phyloP scores from a whole-genome alignment of 2,113 vertebrate species.

The Piprites chloris region DNA sequence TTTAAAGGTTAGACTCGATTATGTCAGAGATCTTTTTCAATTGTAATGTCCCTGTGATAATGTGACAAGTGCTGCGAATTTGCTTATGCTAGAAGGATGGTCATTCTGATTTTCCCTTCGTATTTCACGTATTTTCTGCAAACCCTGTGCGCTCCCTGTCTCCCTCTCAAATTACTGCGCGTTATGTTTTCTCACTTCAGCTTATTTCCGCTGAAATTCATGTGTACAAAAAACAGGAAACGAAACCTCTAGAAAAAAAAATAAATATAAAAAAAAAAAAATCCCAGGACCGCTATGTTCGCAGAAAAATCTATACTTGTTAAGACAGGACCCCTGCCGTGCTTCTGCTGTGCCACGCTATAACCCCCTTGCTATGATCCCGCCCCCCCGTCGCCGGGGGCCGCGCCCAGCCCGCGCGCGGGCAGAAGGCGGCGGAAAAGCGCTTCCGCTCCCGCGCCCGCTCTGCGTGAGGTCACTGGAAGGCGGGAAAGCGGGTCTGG shows the following conservation, averaged over 20 bases:
- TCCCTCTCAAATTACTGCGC: neutral
- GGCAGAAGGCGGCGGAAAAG: neutral
- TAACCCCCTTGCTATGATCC: fast-evolving
- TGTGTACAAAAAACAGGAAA: neutral
- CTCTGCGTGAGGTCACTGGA: neutral
- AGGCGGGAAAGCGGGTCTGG: neutral
- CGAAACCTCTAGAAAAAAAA: neutral
- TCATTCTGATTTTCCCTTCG: fast-evolving
- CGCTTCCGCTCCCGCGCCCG: neutral
- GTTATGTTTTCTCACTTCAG: neutral
- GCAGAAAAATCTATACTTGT: neutral
- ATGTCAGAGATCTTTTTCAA: neutral
- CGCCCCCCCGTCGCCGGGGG: neutral
- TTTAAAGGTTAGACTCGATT: neutral
- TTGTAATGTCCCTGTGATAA: neutral
- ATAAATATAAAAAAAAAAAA: no score
- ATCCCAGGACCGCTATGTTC: fast-evolving
- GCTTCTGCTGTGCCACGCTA: fast-evolving
- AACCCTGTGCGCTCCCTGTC: fast-evolving
- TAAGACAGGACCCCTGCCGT: fast-evolving
- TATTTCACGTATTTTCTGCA: fast-evolving
- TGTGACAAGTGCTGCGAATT: no score
- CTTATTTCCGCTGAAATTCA: neutral
- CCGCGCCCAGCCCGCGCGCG: neutral
- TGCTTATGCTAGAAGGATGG: no score